phyloP scores from a whole-genome alignment of 2,888 invertebrate species.

The Drosophila mimica region DNA sequence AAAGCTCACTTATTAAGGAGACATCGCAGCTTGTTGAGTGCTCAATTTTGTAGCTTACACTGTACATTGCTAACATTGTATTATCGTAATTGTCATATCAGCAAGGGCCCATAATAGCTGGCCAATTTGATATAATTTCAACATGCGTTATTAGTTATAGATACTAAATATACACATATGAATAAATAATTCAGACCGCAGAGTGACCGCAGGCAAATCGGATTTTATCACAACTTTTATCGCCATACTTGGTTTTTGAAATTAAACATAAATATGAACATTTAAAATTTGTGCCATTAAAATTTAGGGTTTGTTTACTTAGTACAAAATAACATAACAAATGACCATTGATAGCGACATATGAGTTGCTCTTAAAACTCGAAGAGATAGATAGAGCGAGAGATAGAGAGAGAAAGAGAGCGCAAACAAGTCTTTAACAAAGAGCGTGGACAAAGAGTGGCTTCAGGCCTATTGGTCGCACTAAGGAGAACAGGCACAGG shows the following conservation, averaged over 20 bases:
- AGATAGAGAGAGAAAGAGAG: background rate
- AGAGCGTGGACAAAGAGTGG: constrained; percentile 40
- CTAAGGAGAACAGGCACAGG: constrained; percentile 17
- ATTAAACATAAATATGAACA: constrained; percentile 21
- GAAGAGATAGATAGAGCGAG: constrained; percentile 14
- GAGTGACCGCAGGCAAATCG: constrained; percentile 39
- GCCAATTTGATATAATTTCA: background rate
- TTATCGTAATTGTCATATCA: constrained; percentile 5
- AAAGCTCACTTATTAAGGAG: background rate
- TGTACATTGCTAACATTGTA: background rate
- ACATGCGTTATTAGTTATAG: constrained; percentile 2
- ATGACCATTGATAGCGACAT: constrained; percentile 21
- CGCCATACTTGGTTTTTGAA: constrained; percentile 12
- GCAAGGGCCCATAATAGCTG: background rate
- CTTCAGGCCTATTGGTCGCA: constrained; percentile 36
- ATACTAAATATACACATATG: constrained; percentile 5
- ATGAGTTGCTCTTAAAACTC: constrained; percentile 1
- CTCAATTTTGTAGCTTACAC: background rate
- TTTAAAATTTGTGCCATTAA: constrained; percentile 3
- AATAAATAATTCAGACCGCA: constrained; percentile 20
- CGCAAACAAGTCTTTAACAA: background rate
- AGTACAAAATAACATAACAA: constrained; percentile 38
- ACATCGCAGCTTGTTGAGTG: background rate
- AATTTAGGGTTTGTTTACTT: constrained; percentile 39
- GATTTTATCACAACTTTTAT: constrained; percentile 40